phyloP scores from a whole-genome alignment of 2,888 invertebrate genomes.

The Busseola fusca region DNA sequence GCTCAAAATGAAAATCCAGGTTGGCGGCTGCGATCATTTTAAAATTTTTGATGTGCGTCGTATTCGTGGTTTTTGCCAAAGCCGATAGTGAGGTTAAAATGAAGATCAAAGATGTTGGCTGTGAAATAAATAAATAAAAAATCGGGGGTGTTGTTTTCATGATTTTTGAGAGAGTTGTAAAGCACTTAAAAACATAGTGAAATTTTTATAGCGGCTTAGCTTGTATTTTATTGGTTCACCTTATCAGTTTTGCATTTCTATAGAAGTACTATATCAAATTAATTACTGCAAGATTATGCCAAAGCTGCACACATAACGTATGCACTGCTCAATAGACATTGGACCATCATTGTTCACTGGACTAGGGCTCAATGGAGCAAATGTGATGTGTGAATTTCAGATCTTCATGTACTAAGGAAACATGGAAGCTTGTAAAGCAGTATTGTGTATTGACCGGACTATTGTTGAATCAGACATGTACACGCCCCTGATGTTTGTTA shows the following conservation, averaged over 20 bases:
- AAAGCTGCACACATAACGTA: neutral
- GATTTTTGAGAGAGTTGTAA: neutral
- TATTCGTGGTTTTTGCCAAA: neutral
- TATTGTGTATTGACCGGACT: neutral
- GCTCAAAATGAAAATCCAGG: neutral
- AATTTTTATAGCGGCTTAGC: neutral
- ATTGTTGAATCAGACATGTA: slow-evolving; percentile 6
- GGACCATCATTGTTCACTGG: slow-evolving; percentile 1
- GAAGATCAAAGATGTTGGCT: neutral
- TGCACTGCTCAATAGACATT: neutral
- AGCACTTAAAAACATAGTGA: neutral
- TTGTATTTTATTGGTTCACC: neutral
- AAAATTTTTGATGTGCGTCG: too few species aligned
- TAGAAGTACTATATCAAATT: neutral
- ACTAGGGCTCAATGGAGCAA: slow-evolving; percentile 3
- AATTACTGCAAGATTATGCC: neutral
- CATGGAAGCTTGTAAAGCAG: slow-evolving; percentile 1
- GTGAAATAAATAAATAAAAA: neutral
- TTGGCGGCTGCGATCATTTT: neutral
- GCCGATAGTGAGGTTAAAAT: too few species aligned
- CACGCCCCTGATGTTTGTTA: neutral
- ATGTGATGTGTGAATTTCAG: slow-evolving; percentile 22
- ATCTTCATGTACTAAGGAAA: slow-evolving; percentile 4
- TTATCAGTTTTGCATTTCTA: neutral
- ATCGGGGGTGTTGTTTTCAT: neutral